Evolutionary conservation across 2,797 vertebrate species (phyloP), one percentile per base, ranked within the genome.

Genomic region (Sebastes hubbsi): DNA sequence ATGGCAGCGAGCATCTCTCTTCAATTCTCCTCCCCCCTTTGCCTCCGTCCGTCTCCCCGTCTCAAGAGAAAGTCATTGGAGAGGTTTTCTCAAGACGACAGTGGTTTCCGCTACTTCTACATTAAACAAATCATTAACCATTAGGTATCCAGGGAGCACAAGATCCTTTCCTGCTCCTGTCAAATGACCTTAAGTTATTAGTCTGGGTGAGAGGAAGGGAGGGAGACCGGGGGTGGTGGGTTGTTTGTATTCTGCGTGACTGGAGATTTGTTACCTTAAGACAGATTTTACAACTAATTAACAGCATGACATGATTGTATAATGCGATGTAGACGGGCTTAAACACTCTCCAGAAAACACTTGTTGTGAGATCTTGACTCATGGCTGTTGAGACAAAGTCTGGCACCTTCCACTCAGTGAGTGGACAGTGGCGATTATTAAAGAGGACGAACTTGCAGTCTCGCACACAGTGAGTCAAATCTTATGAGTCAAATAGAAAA

Each of bases 51-150:
- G 80, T 85, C 82, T 86, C 54, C 73, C 42, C 72, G 72, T 86
- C 83, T 89, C 85, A 85, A 70, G 87, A 86, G 81, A 74, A 62
- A 91, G 90, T 91, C 92, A 92, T 81, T 42, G 71, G 88, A 92
- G 91, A 92, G 70, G 88, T 87, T 93, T 52, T 92, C 89, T 90
- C 75, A 86, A 89, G 90, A 89, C 87, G 82, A 87, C 90, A 85
- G 87, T 68, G 86, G 89, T 93, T 94, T 95, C 91, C 89, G 81
- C 92, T 91, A 72, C 86, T 71, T 83, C 86, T 77, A 80, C 91
- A 92, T 92, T 93, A 94, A 95, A 95, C 93, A 93, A 93, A 94
- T 94, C 89, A 94, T 92, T 90, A 94, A 94, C 92, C 88, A 92
- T 94, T 93, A 92, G 86, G 79, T 92, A 81, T 87, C 93, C 81